Conservation (phyloP, 2,113 vertebrate genomes). For the Heterocephalus glaber region DNA sequence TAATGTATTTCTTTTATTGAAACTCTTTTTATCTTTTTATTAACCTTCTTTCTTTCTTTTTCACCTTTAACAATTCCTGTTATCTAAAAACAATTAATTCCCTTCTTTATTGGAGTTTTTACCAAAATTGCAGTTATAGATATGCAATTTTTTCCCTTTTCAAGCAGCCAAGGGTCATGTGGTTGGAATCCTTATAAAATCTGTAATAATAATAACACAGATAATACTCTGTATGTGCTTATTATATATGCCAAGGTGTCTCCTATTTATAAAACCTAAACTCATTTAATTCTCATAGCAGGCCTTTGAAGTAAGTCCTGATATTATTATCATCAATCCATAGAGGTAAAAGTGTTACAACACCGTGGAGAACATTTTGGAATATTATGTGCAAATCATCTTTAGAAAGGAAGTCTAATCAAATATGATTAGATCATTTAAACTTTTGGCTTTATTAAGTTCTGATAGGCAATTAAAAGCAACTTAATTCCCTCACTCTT, state of each 20-base stretch:
- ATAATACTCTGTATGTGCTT: neutral
- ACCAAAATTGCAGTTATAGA: neutral
- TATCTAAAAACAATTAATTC: neutral
- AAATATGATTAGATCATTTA: constrained; percentile 52
- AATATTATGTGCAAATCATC: neutral
- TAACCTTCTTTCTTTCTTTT: neutral
- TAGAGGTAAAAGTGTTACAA: neutral
- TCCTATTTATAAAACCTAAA: neutral
- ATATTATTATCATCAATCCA: neutral
- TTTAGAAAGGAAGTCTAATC: constrained; percentile 17
- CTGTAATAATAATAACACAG: neutral
- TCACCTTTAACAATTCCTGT: neutral
- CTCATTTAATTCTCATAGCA: neutral
- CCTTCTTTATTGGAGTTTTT: neutral
- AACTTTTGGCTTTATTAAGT: constrained; percentile 50
- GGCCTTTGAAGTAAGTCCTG: neutral
- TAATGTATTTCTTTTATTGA: neutral
- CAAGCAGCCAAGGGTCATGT: neutral
- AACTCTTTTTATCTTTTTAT: neutral
- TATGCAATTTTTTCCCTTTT: neutral
- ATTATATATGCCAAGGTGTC: neutral
- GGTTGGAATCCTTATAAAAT: neutral
- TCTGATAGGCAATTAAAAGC: constrained; percentile 70
- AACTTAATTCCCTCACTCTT: neutral
- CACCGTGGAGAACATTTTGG: neutral